Percentiles rank a stretch among this genome's conserved stretches.
These are phyloP conservation scores for Lepidocyrtinus sp. DNA, from an alignment of 2,888 invertebrate species.

Conservation along the genomic window DNA sequence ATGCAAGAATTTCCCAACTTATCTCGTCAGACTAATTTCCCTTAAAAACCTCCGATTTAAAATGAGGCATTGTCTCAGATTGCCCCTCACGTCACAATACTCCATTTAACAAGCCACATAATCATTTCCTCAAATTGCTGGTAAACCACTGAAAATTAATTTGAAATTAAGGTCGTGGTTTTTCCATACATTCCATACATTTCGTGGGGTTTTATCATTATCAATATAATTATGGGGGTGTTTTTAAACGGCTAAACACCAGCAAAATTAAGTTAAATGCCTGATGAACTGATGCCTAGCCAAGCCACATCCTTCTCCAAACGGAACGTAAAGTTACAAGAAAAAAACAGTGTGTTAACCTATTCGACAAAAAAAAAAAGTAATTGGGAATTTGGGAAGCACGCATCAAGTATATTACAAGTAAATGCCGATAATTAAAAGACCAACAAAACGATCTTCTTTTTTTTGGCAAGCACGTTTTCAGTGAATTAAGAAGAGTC, in stretches of 20 bases:
- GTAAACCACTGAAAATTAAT: conserved; percentile 17
- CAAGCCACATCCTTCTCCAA: conserved; percentile 3
- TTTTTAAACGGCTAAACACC: neutral
- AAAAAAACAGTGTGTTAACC: too few species aligned
- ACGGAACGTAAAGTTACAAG: too few species aligned
- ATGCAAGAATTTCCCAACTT: neutral
- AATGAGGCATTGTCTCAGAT: neutral
- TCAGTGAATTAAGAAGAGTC: neutral
- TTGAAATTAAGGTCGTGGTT: conserved; percentile 1
- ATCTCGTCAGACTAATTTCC: too few species aligned
- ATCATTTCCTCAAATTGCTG: conserved; percentile 1
- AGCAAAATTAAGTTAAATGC: conserved; percentile 12
- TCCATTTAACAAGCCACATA: neutral
- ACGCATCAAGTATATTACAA: conserved; percentile 9
- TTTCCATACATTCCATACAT: conserved; percentile 48
- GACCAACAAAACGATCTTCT: neutral
- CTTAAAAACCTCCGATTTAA: neutral
- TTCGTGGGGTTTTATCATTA: neutral
- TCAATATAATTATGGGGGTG: neutral
- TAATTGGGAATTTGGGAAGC: neutral
- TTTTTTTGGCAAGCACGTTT: conserved; percentile 13
- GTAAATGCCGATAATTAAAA: neutral
- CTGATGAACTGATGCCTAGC: neutral
- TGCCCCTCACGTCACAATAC: too few species aligned
- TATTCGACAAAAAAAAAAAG: too few species aligned